phyloP scores from a whole-genome alignment of 2,888 invertebrate genomes.

The Epistrophella euchroma region DNA sequence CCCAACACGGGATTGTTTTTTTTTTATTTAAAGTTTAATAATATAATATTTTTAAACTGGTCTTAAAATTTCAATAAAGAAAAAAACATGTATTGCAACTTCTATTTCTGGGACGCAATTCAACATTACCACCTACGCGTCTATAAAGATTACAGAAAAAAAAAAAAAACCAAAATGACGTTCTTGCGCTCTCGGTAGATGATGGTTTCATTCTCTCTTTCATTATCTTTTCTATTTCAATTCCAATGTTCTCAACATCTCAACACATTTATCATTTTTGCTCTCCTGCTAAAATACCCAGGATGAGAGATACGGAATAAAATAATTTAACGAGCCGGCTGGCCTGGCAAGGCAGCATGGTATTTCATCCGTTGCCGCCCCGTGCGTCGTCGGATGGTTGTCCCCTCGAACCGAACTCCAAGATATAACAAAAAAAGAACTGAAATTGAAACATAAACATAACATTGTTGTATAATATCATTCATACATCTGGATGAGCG shows the following conservation, averaged over 20 bases:
- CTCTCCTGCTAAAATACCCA: background rate
- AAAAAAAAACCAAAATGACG: conserved; percentile 16
- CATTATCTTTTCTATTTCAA: conserved; percentile 40
- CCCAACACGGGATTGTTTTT: background rate
- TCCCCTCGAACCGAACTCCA: background rate
- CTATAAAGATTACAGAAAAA: background rate
- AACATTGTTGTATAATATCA: conserved; percentile 75
- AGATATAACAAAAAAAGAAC: conserved; percentile 2
- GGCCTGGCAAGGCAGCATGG: conserved; percentile 51
- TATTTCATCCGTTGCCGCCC: background rate
- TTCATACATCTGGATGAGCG: conserved; percentile 57
- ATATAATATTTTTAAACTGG: background rate
- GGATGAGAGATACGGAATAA: conserved; percentile 19
- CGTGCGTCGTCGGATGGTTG: too few relatives aligned
- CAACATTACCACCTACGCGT: conserved; percentile 40
- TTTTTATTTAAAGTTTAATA: background rate
- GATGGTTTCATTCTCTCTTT: conserved; percentile 49
- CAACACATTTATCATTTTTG: conserved; percentile 21
- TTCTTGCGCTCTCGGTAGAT: conserved; percentile 46
- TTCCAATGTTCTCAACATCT: conserved; percentile 38
- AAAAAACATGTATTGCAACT: conserved; percentile 24
- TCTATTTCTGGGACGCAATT: conserved; percentile 71
- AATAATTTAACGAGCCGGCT: conserved; percentile 61
- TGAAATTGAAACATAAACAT: conserved; percentile 75
- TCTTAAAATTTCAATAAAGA: background rate